Conservation (phyloP, 2,113 vertebrate genomes). For the Cyprinodon variegatus region DNA sequence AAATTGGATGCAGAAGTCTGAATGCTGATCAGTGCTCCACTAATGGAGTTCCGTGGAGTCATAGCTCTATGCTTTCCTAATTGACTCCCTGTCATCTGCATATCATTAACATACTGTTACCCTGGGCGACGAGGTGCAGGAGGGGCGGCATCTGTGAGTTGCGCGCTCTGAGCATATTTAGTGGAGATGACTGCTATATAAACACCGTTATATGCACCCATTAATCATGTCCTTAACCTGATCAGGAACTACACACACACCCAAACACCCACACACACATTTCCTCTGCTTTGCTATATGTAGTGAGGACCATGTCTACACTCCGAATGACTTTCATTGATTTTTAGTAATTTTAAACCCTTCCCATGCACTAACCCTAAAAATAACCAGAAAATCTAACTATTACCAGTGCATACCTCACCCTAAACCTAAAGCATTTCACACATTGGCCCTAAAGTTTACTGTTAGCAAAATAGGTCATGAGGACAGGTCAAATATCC, state of each 20-base stretch:
- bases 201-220: constrained; percentile 63
- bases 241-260: constrained; percentile 45
- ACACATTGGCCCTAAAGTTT: too few relatives aligned
- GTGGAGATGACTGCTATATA: constrained; percentile 64
- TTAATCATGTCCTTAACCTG: constrained; percentile 73
- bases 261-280: constrained; percentile 20
- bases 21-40: constrained; percentile 49
- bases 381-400: too few relatives aligned
- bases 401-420: too few relatives aligned
- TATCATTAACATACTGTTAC: constrained; percentile 72
- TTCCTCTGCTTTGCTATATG: not conserved
- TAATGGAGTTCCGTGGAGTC: constrained; percentile 67
- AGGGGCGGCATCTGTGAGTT: constrained; percentile 12
- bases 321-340: too few relatives aligned
- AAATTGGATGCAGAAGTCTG: constrained; percentile 15
- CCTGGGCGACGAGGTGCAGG: constrained; percentile 40
- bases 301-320: too few relatives aligned
- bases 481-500: too few relatives aligned
- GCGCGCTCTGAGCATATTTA: constrained; percentile 40
- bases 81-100: constrained; percentile 71
- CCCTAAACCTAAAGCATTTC: too few relatives aligned
- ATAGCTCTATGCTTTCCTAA: constrained; percentile 64
- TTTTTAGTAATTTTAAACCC: too few relatives aligned
- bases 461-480: too few relatives aligned
- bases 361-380: too few relatives aligned